Evolutionary conservation across 2,888 invertebrate species (phyloP), one percentile per base, ranked within the genome.

Genomic region (Acanthopleura granulata): DNA sequence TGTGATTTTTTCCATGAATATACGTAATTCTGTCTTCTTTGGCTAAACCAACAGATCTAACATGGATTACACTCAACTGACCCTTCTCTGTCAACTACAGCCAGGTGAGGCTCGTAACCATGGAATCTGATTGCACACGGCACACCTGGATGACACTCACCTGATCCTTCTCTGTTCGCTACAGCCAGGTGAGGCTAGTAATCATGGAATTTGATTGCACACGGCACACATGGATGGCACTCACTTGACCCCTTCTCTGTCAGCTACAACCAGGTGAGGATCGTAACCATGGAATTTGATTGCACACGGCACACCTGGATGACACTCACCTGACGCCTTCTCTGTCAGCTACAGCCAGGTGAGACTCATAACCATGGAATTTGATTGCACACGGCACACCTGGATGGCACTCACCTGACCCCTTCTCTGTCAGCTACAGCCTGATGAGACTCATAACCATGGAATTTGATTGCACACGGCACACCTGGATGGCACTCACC

Each of bases 291-390:
- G 95, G 90, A 98, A 95, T 83, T 94, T 93, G 61, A 97, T 92
- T 50, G 95, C n/a, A n/a, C n/a, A n/a, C n/a, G n/a, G n/a, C n/a
- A n/a, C n/a, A n/a, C n/a, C n/a, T n/a, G n/a, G n/a, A n/a, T n/a
- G n/a, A n/a, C 18, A 14, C 81, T 80, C 80, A 94, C 94, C 94
- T 94, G 87, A 96, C 95, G 88, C 96, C 93, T 94, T 88, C 97
- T 96, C 89, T 94, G 94, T 86, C 95, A 95, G 62, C 96, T 72
- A 97, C 95, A 51, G 95, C 96, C 77, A 96, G 93, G 89, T 96
- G 95, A 81, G 95, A 94, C 89, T 97, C 96, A 91, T 95, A 97
- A 0, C 97, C 97, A 91, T 97, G 95, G 90, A 98, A 95, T 83
- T 94, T 93, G 61, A 97, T 92, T 50, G 95, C n/a, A n/a, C n/a